Evolutionary conservation across 2,888 invertebrate species (phyloP).

Genomic region (Athripsodes cinereus): DNA sequence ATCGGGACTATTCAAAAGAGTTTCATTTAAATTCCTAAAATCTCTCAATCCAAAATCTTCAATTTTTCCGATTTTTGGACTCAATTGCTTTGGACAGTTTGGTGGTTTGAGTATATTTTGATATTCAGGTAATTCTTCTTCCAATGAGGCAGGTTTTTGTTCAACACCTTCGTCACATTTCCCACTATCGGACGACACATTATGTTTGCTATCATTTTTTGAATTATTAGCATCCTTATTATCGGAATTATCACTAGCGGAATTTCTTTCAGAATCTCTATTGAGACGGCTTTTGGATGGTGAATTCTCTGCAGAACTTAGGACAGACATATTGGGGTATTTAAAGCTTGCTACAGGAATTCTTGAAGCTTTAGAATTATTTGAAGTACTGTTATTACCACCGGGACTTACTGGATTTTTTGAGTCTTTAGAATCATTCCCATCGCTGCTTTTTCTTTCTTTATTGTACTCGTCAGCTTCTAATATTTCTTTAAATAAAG

Average conservation of each 20-base stretch:
- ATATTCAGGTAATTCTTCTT: conserved; percentile 40
- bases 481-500: conserved; percentile 16
- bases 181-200: conserved; percentile 28
- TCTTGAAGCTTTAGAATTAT: conserved; percentile 37
- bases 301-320: conserved; percentile 26
- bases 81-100: conserved; percentile 28
- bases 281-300: conserved; percentile 23
- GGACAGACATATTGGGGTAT: conserved; percentile 37
- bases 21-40: conserved; percentile 18
- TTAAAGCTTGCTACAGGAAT: conserved; percentile 46
- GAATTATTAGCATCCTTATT: conserved; percentile 27
- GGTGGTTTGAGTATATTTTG: conserved; percentile 37
- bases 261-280: conserved; percentile 23
- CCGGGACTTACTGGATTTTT: conserved; percentile 34
- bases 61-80: conserved; percentile 24
- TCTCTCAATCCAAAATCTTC: conserved; percentile 17
- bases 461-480: conserved; percentile 31
- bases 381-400: conserved; percentile 23
- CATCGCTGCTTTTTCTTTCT: conserved; percentile 26
- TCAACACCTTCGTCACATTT: conserved; percentile 28
- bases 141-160: conserved; percentile 10
- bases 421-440: conserved; percentile 19
- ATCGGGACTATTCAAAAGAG: conserved; percentile 23
- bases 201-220: conserved; percentile 14
- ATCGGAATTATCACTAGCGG: conserved; percentile 38